A percentile compares a stretch with the other conserved stretches of the same genome.
phyloP scores from a whole-genome alignment of 2,888 invertebrate species.

The Ethmia dodecea region DNA sequence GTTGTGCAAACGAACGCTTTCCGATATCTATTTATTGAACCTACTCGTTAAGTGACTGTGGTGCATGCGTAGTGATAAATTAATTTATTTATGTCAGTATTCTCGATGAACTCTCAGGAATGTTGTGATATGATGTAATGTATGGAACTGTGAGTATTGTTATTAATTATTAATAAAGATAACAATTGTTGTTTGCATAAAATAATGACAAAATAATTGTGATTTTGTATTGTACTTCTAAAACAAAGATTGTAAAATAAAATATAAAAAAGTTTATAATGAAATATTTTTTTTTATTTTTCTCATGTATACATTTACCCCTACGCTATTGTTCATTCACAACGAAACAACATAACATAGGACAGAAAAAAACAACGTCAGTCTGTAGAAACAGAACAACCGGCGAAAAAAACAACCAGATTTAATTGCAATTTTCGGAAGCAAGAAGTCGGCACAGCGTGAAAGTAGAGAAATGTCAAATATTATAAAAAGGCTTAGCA shows the following conservation, averaged over 20 bases:
- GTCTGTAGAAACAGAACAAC: no score
- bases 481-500: no score
- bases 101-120: constrained; percentile 53
- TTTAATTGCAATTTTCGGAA: no score
- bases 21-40: constrained; percentile 62
- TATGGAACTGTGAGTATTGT: constrained; percentile 6
- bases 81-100: constrained; percentile 75
- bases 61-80: constrained; percentile 61
- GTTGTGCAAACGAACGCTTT: constrained; percentile 47
- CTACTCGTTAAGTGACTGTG: constrained; percentile 57
- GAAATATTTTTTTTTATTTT: constrained; percentile 2
- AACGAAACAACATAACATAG: no score
- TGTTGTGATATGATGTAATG: constrained; percentile 53
- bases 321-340: no score
- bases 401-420: no score
- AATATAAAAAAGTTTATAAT: constrained; percentile 44
- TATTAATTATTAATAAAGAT: constrained; percentile 9
- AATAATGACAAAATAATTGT: constrained; percentile 45
- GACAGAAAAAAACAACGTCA: no score
- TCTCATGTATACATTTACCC: neutral
- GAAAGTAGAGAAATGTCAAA: no score
- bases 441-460: no score
- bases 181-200: constrained; percentile 46
- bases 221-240: constrained; percentile 61
- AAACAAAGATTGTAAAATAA: constrained; percentile 53